Base-by-base conservation (phyloP, 2,888 invertebrate genomes). In the Listrodromus nycthemerus region DNA sequence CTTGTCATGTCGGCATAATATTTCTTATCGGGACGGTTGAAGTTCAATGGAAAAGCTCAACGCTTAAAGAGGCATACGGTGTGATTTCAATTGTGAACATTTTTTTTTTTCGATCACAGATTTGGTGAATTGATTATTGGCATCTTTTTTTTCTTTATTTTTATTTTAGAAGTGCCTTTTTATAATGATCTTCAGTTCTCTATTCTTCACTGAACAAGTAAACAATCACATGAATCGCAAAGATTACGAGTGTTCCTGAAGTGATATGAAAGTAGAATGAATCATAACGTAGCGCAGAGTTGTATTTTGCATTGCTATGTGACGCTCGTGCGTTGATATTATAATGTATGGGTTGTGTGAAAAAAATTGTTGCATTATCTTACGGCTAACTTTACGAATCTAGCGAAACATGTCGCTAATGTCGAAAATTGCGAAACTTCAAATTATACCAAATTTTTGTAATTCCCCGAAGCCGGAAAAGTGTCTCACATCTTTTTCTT, bases 121-220 rank as follows among this genome's bases (percentile, higher is more conserved):
- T 7, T 74, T 52, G 21, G 24, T 65, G 19, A 37, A 65, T 19
- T 16, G 37, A 75, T 65, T 19, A 16, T 16, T 16, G 58, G 21
- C 50, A 48, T 73, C 13, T 71, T 65, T 63, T 69, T 21, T 55
- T 67, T 73, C 45, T 80, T 80, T 65, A 78, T 75, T 85, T 81
- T 61, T 61, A 61, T 37, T 83, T 83, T 82, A 73, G 77, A 75
- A 85, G 85, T 85, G 85, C 85, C 85, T 83, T 85, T 85, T 52
- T 52, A 13, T 5, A 27, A 21, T 24, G 37, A 75, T 30, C 74
- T 63, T 78, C 24, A 66, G 67, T 73, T 84, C 80, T 83, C n/a
- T 65, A 77, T 73, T 79, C 24, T 80, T 80, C 73, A 66, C 58
- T 19, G 65, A 52, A 67, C 24, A n/a, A 58, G 61, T 48, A 37